Base-by-base conservation (phyloP, 2,888 invertebrate species). In the Ischnus inquisitorius region DNA sequence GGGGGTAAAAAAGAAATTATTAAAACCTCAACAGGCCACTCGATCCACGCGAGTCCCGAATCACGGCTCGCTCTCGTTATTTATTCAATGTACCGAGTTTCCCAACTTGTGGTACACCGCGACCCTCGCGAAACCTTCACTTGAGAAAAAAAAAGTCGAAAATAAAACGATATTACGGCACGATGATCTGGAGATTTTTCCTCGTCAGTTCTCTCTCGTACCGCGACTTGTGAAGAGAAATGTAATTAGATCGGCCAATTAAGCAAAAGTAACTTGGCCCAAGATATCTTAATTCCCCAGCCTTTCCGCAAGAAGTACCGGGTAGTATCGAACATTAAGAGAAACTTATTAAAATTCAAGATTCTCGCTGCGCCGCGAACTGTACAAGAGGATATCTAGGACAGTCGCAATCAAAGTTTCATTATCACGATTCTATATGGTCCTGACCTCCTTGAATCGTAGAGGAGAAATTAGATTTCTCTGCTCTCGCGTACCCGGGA, bases 51-150 rank as follows among this genome's bases (percentile, higher is more conserved):
- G 76, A 48, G 57, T 8, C 62, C 65, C 65, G 65, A 76, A 71
- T 82, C 64, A 76, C 65, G 51, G 81, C 39, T 34, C 51, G 81
- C 51, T 65, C 77, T 77, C 68, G 80, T 80, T 83, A 83, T 74
- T 80, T 77, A 83, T 83, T 83, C 71, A 80, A 77, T 64, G 64
- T 68, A 46, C 51, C 54, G 64, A 60, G 77, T 62, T 51, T 62
- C 64, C 71, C 69, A 65, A 75, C 62, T 25, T 0, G 2, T 14
- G 14, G 51, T 25, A 16, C 8, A 46, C 5, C 65, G 14, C 65
- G 14, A 10, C 25, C 34, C 48, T 68, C 48, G 68, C n/a, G 6
- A 48, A 6, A 39, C 12, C n/a, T 19, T 51, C 28, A 22, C 19
- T 10, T 19, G 3, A 12, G 19, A 54, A 54, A 54, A 22, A 16